Evolutionary conservation across 1,140 invertebrate species (phyloP), one percentile per base, ranked within the genome.

Genomic region (Phortica variegata): DNA sequence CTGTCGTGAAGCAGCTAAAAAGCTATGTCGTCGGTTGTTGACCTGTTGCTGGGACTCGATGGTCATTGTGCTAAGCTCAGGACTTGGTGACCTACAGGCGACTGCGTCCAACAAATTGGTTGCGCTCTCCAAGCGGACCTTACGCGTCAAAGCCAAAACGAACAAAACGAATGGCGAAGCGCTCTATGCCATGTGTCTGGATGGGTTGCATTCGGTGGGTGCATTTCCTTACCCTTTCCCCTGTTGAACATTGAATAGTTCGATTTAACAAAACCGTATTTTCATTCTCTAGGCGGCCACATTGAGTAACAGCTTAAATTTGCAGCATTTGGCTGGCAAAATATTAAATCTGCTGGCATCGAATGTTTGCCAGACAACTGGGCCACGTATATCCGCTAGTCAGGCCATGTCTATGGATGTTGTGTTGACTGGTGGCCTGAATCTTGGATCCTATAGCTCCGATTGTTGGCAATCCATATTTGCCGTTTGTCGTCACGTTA

Each of bases 381-480:
- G 86, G 0, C 83, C 85, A 0, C 87, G 88, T 71, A 81, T 90
- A 46, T 79, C 87, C 10, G 87, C 90, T 3, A 90, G 91, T 1
- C 93, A 96, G 69, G 90, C 90, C 2, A 78, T 95, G 32, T 95
- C 91, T 47, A 85, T 97, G 79, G 91, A 96, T 76, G 89, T 95
- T 16, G 81, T 60, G 3, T 65, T 86, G 12, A 80, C 81, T 63
- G 84, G 85, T 58, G 92, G 92, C 18, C 77, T 97, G 21, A 93
- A 95, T 73, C 80, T 96, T 21, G 93, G 90, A 3, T 93, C 90
- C 50, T 92, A 95, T 65, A 89, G 91, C 19, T 83, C 88, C 31
- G 90, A 94, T 50, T 95, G 92, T 65, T 97, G 94, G 94, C 86
- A 87, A 26, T 91, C 95, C 74, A 89, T 97, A 47, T 94, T 97